A percentile compares a stretch with the other conserved stretches of the same genome.
Evolutionary conservation across 2,888 invertebrate genomes (phyloP).

Genomic region (Zygogramma bicolorata): DNA sequence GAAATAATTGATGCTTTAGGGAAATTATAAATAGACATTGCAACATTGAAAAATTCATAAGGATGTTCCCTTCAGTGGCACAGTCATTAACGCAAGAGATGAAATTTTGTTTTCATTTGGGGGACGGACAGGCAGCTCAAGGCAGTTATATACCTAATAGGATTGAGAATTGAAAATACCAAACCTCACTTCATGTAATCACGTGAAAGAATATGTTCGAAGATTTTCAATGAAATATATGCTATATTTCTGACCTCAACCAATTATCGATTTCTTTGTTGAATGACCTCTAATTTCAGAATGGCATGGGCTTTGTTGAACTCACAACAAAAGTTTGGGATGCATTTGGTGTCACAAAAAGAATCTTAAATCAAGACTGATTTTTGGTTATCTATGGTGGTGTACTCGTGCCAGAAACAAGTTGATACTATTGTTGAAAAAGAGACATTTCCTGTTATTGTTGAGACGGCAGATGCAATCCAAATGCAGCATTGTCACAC

Average conservation of each 20-base stretch:
- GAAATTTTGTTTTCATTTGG: no score
- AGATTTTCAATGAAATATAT: no score
- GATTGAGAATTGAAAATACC: no score
- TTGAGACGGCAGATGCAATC: conserved; percentile 49
- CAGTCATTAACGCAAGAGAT: no score
- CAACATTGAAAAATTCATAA: no score
- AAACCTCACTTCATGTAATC: no score
- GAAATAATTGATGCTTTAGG: no score
- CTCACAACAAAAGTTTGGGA: conserved; percentile 13
- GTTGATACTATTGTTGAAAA: conserved; percentile 42
- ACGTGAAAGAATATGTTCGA: no score
- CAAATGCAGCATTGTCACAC: conserved; percentile 24
- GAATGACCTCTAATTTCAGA: not conserved
- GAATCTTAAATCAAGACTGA: conserved; percentile 21
- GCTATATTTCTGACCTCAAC: not conserved
- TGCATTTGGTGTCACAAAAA: conserved; percentile 20
- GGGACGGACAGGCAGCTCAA: no score
- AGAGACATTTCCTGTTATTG: conserved; percentile 49
- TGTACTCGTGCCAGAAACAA: conserved; percentile 46
- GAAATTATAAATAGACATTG: no score
- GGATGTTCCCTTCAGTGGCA: no score
- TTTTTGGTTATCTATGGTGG: conserved; percentile 23
- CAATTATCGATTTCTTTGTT: not conserved
- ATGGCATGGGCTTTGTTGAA: conserved; percentile 9
- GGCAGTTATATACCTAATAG: no score